Evolutionary conservation across 2,797 vertebrate species (phyloP).

Genomic region (Loriculus beryllinus): DNA sequence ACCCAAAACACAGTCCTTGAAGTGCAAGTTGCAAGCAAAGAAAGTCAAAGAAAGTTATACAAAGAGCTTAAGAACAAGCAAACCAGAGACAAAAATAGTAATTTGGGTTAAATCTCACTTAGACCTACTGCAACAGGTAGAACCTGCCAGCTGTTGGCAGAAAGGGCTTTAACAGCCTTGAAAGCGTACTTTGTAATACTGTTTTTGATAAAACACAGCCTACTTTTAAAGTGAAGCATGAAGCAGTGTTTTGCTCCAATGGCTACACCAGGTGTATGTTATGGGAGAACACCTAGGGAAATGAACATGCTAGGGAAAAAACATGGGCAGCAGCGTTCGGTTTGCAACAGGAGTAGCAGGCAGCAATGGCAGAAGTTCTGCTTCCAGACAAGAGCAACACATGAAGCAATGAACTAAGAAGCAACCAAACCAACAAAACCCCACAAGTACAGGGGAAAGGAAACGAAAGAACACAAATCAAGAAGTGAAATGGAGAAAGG

Average conservation of each 20-base stretch:
- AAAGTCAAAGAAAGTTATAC: constrained; percentile 10
- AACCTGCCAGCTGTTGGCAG: neutral
- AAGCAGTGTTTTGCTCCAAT: neutral
- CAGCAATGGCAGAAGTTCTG: neutral
- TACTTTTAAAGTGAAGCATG: constrained; percentile 10
- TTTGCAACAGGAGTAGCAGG: neutral
- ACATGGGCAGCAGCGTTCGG: neutral
- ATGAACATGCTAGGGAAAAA: neutral
- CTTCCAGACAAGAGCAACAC: neutral
- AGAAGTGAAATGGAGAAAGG: neutral
- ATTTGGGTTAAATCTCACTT: neutral
- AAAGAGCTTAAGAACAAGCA: neutral
- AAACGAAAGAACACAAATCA: neutral
- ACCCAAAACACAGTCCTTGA: neutral
- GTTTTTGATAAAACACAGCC: neutral
- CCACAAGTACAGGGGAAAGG: neutral
- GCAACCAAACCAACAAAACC: neutral
- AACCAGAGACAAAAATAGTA: neutral
- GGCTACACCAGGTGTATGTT: neutral
- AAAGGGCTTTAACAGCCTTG: neutral
- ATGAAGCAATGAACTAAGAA: neutral
- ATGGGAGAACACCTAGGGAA: neutral
- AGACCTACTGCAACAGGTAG: neutral
- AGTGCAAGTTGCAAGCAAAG: neutral
- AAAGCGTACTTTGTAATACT: neutral